Base-by-base conservation (phyloP, 2,888 invertebrate genomes). In the Eulithis testata region DNA sequence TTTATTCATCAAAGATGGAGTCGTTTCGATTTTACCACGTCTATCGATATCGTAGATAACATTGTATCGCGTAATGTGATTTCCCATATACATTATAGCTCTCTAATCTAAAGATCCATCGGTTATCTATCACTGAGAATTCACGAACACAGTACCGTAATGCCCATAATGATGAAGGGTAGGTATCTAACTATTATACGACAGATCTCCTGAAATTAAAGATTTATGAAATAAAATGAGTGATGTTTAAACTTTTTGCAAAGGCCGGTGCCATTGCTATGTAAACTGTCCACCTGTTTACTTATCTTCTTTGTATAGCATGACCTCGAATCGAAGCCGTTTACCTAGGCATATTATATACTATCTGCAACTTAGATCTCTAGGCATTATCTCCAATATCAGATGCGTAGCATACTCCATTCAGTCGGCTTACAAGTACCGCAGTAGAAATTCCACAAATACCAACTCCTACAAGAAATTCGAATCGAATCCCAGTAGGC, bases 381-480 rank as follows among this genome's bases (percentile, higher is more conserved):
- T 51, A 43, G 27, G 27, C 11, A 49, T 47, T 63, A 63, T 63
- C 45, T 51, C 14, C 72, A 72, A 71, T 70, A 72, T 74, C 72
- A 74, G 63, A 59, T 69, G 65, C 69, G 72, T 66, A 54, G 65
- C 55, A 66, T 72, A 63, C 73, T 27, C 43, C 66, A 66, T 71
- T 79, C 72, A 78, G 69, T 75, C 74, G 76, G 63, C n/a, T 21
- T 44, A n/a, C 37, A 53, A 45, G 54, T 47, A 21, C 21, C 27
- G 40, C 37, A 9, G 55, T 45, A 36, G 62, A 67, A 65, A 73
- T 74, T 72, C 70, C 71, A 58, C 70, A 71, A 69, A 72, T 69
- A 57, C 44, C 44, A 8, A 74, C 73, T 67, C 76, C 77, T 74
- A 76, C 77, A 69, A 60, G 64, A 58, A 70, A 65, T 56, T 53